These are phyloP conservation scores for Crossaster papposus DNA, from an alignment of 53 echinoderm and acorn worm species.

Conservation along the genomic window DNA sequence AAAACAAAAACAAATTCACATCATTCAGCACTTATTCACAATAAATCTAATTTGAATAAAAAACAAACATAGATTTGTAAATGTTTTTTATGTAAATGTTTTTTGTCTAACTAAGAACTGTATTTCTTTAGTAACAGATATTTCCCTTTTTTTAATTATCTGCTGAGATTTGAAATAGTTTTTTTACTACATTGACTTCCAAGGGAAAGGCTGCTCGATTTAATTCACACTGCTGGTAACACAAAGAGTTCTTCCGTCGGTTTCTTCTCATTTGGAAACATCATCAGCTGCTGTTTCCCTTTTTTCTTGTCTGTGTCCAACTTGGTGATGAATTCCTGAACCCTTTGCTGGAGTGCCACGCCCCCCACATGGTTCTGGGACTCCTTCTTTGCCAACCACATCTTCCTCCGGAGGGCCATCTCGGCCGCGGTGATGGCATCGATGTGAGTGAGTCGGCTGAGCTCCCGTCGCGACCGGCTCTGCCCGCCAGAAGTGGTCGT, in stretches of 20 bases:
- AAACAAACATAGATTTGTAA: background rate
- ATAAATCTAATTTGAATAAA: background rate
- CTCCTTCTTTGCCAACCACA: conserved; percentile 56
- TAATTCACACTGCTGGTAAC: conserved; percentile 12
- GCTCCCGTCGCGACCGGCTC: conserved; percentile 63
- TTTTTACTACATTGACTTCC: too few species aligned
- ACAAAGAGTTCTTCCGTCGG: conserved; percentile 38
- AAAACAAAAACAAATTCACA: background rate
- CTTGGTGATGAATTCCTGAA: conserved; percentile 60
- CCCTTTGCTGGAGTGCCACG: conserved; percentile 18
- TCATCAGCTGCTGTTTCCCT: conserved; percentile 12
- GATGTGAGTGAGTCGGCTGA: conserved; percentile 63
- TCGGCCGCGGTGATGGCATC: conserved; percentile 65
- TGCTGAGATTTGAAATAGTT: too few species aligned
- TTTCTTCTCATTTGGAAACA: background rate
- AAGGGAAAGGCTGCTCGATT: background rate
- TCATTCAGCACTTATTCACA: background rate
- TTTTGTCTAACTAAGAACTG: background rate
- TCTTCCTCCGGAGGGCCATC: conserved; percentile 40
- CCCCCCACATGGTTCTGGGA: background rate
- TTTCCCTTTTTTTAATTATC: background rate
- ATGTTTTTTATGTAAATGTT: background rate
- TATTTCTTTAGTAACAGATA: background rate
- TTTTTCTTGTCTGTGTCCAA: conserved; percentile 59
- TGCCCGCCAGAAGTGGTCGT: background rate